These are phyloP conservation scores for Pseudoatta argentina DNA, from an alignment of 1,140 invertebrate species.

Conservation along the genomic window DNA sequence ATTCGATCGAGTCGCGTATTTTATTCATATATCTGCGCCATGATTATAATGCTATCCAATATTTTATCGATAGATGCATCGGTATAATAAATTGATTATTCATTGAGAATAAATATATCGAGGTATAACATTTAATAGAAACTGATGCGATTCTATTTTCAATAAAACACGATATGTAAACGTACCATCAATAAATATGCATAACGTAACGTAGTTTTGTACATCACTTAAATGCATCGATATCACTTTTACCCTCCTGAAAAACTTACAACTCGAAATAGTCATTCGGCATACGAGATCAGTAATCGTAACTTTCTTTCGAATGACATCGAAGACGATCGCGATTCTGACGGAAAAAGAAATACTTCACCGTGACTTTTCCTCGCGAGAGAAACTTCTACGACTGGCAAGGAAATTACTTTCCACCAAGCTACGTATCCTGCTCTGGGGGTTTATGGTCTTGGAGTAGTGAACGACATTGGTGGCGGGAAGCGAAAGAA, in stretches of 20 bases:
- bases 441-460: constrained; percentile 32
- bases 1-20: constrained; percentile 18
- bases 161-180: neutral
- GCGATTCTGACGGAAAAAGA: constrained; percentile 42
- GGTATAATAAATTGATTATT: constrained; percentile 1
- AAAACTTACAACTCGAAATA: constrained; percentile 21
- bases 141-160: constrained; percentile 16
- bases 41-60: neutral
- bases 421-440: constrained; percentile 42
- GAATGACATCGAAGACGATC: constrained; percentile 37
- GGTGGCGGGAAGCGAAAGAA: constrained; percentile 25
- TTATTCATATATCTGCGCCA: constrained; percentile 20
- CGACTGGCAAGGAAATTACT: constrained; percentile 65
- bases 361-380: constrained; percentile 53
- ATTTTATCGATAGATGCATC: constrained; percentile 24
- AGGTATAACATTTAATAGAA: neutral
- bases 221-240: neutral
- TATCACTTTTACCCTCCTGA: neutral
- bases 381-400: constrained; percentile 53
- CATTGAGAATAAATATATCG: neutral
- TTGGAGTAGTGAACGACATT: constrained; percentile 40
- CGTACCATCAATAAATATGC: neutral
- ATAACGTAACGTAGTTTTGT: neutral
- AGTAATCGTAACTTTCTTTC: constrained; percentile 49
- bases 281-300: constrained; percentile 39